Percentiles rank a stretch among this genome's conserved stretches.
Evolutionary conservation across 1,140 invertebrate species (phyloP).

Genomic region (Pseudachorutes palmiensis): DNA sequence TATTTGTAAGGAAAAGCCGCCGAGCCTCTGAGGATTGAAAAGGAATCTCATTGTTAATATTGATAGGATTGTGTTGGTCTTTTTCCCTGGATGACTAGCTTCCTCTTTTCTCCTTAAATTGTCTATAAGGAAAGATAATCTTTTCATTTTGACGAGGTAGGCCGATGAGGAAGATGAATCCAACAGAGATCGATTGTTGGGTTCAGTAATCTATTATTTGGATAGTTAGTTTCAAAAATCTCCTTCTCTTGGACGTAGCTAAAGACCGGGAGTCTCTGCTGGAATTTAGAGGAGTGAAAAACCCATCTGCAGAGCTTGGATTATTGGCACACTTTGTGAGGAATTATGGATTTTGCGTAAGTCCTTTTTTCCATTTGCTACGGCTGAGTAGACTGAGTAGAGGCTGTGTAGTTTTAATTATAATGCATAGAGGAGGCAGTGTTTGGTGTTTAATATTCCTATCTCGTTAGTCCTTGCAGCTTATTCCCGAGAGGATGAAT

Average conservation of each 20-base stretch:
- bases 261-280: neutral
- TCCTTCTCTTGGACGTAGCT: neutral
- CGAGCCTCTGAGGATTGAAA: neutral
- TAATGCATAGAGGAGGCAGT: neutral
- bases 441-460: neutral
- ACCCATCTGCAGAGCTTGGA: too few species aligned
- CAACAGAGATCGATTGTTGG: neutral
- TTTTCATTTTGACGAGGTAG: neutral
- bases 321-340: too few species aligned
- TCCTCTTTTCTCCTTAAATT: conserved; percentile 3
- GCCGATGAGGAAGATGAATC: neutral
- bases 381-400: too few species aligned
- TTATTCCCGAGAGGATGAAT: neutral
- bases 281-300: too few species aligned
- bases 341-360: too few species aligned
- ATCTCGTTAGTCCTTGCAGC: neutral
- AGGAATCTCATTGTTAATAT: neutral
- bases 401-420: too few species aligned
- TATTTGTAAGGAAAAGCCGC: neutral
- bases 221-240: conserved; percentile 4
- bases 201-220: conserved; percentile 2
- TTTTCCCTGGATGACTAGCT: conserved; percentile 14
- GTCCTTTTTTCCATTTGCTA: too few species aligned
- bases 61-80: conserved; percentile 26
- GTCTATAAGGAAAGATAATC: conserved; percentile 12